A percentile compares a stretch with the other conserved stretches of the same genome.
phyloP scores from a whole-genome alignment of 2,797 vertebrate species.

The Melanotaenia parkinsoni region DNA sequence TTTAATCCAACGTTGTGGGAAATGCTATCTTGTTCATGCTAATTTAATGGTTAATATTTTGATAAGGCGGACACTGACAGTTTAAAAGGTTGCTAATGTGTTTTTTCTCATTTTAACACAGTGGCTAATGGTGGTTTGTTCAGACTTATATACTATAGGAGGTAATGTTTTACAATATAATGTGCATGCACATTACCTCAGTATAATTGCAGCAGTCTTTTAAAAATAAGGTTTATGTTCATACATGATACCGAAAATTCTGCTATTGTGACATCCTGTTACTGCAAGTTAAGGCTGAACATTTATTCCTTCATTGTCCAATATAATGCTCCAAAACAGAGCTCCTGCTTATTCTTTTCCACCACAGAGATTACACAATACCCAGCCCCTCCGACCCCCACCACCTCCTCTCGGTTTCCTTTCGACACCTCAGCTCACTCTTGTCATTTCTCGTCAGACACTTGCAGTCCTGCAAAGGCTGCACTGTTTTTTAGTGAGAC shows the following conservation, averaged over 20 bases:
- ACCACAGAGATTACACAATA: slow-evolving; percentile 51
- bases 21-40: too few relatives aligned
- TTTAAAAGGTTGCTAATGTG: too few relatives aligned
- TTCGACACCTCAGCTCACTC: slow-evolving; percentile 22
- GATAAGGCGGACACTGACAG: too few relatives aligned
- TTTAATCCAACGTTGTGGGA: too few relatives aligned
- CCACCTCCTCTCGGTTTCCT: slow-evolving; percentile 18
- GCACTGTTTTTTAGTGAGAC: not conserved
- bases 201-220: not conserved
- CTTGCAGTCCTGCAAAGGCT: slow-evolving; percentile 11
- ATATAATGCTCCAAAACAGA: slow-evolving; percentile 17
- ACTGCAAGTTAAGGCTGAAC: not conserved
- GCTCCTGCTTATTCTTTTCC: slow-evolving; percentile 32
- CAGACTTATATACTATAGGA: too few relatives aligned
- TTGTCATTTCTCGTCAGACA: slow-evolving; percentile 23
- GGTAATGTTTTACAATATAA: too few relatives aligned
- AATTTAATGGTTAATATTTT: too few relatives aligned
- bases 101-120: too few relatives aligned
- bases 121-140: too few relatives aligned
- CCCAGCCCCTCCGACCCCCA: slow-evolving; percentile 11
- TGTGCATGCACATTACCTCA: too few relatives aligned
- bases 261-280: slow-evolving; percentile 2
- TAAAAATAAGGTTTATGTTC: too few relatives aligned
- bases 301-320: slow-evolving; percentile 1
- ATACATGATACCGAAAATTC: not conserved